Evolutionary conservation across 2,888 invertebrate species (phyloP), one percentile per base, ranked within the genome.

Genomic region (Ormia ochracea): DNA sequence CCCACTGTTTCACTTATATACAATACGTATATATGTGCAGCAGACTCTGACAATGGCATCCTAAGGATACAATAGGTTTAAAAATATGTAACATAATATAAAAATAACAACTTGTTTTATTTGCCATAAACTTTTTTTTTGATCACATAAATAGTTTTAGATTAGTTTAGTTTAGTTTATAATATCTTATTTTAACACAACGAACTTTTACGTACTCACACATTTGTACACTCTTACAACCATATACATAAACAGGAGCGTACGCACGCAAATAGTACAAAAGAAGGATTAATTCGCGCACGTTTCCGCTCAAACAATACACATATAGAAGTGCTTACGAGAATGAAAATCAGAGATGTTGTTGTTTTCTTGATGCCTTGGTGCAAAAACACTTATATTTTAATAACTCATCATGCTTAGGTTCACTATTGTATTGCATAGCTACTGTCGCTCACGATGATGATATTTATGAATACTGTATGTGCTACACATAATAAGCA

Each of bases 401-500:
- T 41, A 36, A 33, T 43, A 26, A 23, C 26, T 21, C 19, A 4
- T 65, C 12, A 28, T 23, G 26, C 9, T 28, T 14, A 4, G 6
- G 14, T 9, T 1, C n/a, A 9, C 14, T 21, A 23, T 19, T 41
- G 50, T 45, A 61, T 45, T 56, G 59, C 31, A 12, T 31, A 23
- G 28, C 38, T 45, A 68, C 6, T 43, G 26, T 14, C 17, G 56
- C 63, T 66, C 56, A 31, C 19, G 65, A 50, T 9, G 50, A 65
- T 17, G 69, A 56, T 65, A 65, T 23, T 38, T 63, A 21, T 66
- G 52, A 54, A 58, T 76, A 43, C 36, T 77, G 70, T 54, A 81
- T 81, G 73, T 85, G 86, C 86, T 89, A 89, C 85, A 90, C 90
- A 83, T 90, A 90, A 84, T 90, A 90, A 68, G 90, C 90, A 83